Base-by-base conservation (phyloP, 2,888 invertebrate species). In the Drosophila planitibia region DNA sequence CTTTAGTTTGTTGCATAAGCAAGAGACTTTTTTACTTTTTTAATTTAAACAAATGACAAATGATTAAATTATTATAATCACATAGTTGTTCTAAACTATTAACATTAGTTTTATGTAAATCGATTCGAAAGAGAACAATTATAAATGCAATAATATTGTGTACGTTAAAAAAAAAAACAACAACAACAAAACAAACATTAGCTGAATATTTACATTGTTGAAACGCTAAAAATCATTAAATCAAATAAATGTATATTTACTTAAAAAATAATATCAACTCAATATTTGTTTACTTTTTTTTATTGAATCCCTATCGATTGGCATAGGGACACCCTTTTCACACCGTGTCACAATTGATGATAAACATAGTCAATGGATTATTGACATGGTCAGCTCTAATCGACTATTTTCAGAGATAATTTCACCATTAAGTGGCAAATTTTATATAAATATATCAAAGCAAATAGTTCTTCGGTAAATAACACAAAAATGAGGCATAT, bases 241-340 rank as follows among this genome's bases (percentile, higher is more conserved):
- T 79, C 72, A 86, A 89, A 89, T 89, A 87, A 85, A 89, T 89
- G 87, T 87, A 86, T 89, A 89, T 86, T 86, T 86, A 89, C 89
- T 68, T 74, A 79, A 70, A 76, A 69, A 57, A 52, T 16, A 62
- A 30, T n/a, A 25, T 19, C 4, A 28, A 65, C 16, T 3, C 2
- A 22, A 14, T 37, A 0, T 14, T 57, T 70, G 53, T 37, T 65
- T 54, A 25, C 19, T 25, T 57, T 44, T 16, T 12, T 39, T 33
- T 35, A 14, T 9, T 12, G 41, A 41, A n/a, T n/a, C 1, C 19
- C 35, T 54, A 57, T 16, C 12, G 19, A 10, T 14, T n/a, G n/a
- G 3, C 16, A 30, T 9, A 30, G 19, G 19, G 4, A 28, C 14
- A n/a, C 7, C n/a, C 3, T n/a, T 57, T 41, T 4, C 7, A 7